A percentile compares a stretch with the other conserved stretches of the same genome.
Evolutionary conservation across 2,113 vertebrate species (phyloP).

Genomic region (Prunella fulvescens): DNA sequence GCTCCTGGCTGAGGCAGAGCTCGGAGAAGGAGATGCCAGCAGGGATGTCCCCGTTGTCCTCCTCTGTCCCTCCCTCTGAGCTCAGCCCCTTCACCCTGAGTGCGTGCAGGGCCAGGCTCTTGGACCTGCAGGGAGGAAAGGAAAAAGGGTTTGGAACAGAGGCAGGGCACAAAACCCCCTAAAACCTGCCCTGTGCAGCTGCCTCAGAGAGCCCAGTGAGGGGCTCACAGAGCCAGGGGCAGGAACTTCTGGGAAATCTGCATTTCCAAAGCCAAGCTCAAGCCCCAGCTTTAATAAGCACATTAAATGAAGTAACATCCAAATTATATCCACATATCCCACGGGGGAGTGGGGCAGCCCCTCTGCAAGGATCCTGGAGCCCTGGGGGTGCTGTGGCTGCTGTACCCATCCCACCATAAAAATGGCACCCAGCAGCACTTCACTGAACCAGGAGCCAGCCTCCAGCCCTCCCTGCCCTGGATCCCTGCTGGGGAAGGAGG

Average conservation of each 20-base stretch:
- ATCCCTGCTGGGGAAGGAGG: not conserved
- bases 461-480: not conserved
- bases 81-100: constrained; percentile 69
- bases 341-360: not conserved
- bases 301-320: not conserved
- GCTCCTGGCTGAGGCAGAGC: constrained; percentile 57
- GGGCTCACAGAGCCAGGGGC: not conserved
- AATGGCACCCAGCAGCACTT: not conserved
- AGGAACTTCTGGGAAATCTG: not conserved
- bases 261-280: not conserved
- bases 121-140: constrained; percentile 75
- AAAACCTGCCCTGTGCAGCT: not conserved
- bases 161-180: not conserved
- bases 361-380: not conserved
- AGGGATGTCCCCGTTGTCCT: constrained; percentile 58
- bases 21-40: constrained; percentile 70
- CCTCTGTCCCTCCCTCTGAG: constrained; percentile 69
- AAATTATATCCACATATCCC: not conserved
- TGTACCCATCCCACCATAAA: not conserved
- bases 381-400: not conserved
- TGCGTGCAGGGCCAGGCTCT: constrained; percentile 84
- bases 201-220: not conserved
- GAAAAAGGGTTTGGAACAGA: not conserved
- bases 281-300: not conserved
- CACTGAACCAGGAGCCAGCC: not conserved